phyloP scores from a whole-genome alignment of 2,888 invertebrate species.

The Oconnorella tubifera region DNA sequence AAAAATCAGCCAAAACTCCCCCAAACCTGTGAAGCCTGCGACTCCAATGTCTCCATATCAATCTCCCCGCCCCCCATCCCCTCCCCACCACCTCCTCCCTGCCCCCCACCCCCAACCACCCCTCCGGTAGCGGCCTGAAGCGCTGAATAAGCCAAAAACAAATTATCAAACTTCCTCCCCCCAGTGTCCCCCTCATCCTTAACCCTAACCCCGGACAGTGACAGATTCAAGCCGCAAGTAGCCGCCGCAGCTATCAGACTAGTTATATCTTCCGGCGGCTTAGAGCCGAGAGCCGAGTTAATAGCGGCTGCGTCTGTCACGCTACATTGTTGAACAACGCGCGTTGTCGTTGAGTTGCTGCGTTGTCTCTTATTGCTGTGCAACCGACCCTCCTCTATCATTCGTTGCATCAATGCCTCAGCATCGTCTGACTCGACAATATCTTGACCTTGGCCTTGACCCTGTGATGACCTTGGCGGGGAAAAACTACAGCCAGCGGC shows the following conservation, averaged over 20 bases:
- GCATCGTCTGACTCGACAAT: too few relatives aligned
- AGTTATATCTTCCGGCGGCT: not conserved
- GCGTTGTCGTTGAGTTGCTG: not conserved
- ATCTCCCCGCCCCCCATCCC: not conserved
- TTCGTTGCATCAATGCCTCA: not conserved
- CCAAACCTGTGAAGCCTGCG: not conserved
- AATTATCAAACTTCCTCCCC: not conserved
- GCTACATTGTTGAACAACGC: too few relatives aligned
- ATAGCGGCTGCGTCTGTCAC: too few relatives aligned
- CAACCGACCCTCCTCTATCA: slow-evolving; percentile 8
- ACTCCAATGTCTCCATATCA: not conserved
- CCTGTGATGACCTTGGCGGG: too few relatives aligned
- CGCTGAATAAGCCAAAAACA: not conserved
- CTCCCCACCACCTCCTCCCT: not conserved
- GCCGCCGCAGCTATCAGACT: not conserved
- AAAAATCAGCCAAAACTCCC: not conserved
- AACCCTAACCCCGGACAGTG: not conserved
- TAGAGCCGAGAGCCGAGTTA: not conserved
- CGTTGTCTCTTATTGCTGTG: not conserved
- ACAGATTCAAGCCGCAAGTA: not conserved
- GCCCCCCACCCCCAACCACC: not conserved
- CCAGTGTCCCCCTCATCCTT: not conserved
- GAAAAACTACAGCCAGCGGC: too few relatives aligned
- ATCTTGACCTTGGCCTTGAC: too few relatives aligned
- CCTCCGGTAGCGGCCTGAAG: not conserved